phyloP scores from a whole-genome alignment of 2,797 vertebrate species.

The Sus cebifrons region DNA sequence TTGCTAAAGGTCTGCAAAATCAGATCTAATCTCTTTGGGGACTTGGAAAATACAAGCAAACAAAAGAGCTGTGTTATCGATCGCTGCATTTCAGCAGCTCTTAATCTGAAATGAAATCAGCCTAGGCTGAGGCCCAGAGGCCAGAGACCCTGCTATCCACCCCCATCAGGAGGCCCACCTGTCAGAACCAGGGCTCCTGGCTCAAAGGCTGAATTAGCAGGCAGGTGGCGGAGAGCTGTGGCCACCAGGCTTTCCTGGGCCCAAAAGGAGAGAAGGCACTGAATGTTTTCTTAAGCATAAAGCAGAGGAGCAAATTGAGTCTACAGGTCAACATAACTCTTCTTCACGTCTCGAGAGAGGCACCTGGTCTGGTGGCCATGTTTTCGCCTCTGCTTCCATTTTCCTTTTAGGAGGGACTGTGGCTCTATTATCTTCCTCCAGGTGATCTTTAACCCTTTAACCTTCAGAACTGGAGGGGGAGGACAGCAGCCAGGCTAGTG shows the following conservation, averaged over 20 bases:
- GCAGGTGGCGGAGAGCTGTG: neutral
- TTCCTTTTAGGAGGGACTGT: slow-evolving; percentile 89
- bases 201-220: slow-evolving; percentile 76
- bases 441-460: slow-evolving; percentile 90
- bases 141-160: slow-evolving; percentile 80
- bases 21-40: slow-evolving; percentile 85
- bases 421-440: slow-evolving; percentile 89
- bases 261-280: slow-evolving; percentile 80
- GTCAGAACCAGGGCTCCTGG: slow-evolving; percentile 63
- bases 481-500: neutral
- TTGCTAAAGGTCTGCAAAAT: slow-evolving; percentile 86
- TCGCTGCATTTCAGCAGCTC: slow-evolving; percentile 83
- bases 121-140: slow-evolving; percentile 77
- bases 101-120: slow-evolving; percentile 89
- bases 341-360: slow-evolving; percentile 85
- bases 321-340: slow-evolving; percentile 86
- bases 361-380: slow-evolving; percentile 76
- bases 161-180: slow-evolving; percentile 78
- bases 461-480: slow-evolving; percentile 84
- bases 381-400: slow-evolving; percentile 76
- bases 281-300: slow-evolving; percentile 84
- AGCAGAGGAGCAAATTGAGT: slow-evolving; percentile 90
- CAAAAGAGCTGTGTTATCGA: slow-evolving; percentile 86
- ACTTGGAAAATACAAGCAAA: slow-evolving; percentile 84
- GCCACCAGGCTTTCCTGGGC: slow-evolving; percentile 5